A percentile compares a stretch with the other conserved stretches of the same genome.
These are phyloP conservation scores for Spicauda simplicius DNA, from an alignment of 2,888 invertebrate genomes.

Conservation along the genomic window DNA sequence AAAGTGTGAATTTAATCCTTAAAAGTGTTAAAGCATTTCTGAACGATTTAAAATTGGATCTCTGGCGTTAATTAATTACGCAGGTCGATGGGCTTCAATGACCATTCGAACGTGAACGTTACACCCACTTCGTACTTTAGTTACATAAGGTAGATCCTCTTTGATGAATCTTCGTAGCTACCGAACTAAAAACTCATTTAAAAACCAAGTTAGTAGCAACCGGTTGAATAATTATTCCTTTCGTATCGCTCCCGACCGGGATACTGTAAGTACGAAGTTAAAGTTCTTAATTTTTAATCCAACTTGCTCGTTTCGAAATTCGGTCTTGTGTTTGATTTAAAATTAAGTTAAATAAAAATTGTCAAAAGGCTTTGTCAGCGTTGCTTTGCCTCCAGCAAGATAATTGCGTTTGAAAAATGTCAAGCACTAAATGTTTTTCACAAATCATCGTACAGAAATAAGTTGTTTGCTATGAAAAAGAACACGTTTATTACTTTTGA, in stretches of 20 bases:
- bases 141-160: no score
- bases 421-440: no score
- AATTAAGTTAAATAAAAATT: neutral
- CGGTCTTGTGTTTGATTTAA: slow-evolving; percentile 23
- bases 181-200: slow-evolving; percentile 21
- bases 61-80: no score
- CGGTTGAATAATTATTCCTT: slow-evolving; percentile 26
- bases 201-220: slow-evolving; percentile 20
- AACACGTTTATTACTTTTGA: no score
- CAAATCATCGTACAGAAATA: no score
- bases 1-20: no score
- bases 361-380: neutral
- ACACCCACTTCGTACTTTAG: neutral
- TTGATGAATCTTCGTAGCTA: slow-evolving; percentile 5
- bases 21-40: no score
- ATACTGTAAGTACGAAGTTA: slow-evolving; percentile 29
- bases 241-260: slow-evolving; percentile 21
- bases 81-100: no score
- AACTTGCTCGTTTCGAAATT: slow-evolving; percentile 31
- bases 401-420: no score
- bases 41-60: no score
- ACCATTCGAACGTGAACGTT: neutral
- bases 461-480: no score
- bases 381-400: neutral
- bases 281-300: slow-evolving; percentile 36